Evolutionary conservation across 1,140 invertebrate species (phyloP).

Genomic region (Drosophila mayri): DNA sequence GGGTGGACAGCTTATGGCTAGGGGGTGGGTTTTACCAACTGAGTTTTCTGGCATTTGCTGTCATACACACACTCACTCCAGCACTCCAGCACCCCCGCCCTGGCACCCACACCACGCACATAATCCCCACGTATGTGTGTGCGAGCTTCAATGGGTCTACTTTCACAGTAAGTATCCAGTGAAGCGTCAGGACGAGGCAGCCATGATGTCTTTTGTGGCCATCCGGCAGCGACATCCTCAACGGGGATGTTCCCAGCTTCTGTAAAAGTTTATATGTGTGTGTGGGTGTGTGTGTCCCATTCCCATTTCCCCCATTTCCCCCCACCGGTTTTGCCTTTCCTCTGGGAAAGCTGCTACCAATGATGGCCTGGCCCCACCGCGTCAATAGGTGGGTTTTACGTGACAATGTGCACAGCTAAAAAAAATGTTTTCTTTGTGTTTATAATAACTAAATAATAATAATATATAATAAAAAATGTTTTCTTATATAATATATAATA

Average conservation of each 20-base stretch:
- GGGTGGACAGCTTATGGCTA: conserved; percentile 34
- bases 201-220: conserved; percentile 81
- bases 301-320: not conserved
- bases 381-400: conserved; percentile 48
- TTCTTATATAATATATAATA: not conserved
- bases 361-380: conserved; percentile 38
- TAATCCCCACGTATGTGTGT: conserved; percentile 35
- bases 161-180: conserved; percentile 79
- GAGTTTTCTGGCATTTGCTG: conserved; percentile 78
- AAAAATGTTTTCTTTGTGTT: not conserved
- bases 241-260: conserved; percentile 55
- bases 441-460: not conserved
- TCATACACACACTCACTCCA: conserved; percentile 58
- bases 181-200: conserved; percentile 79
- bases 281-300: conserved; percentile 22
- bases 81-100: not conserved
- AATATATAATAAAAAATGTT: too few relatives aligned
- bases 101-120: conserved; percentile 31
- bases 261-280: conserved; percentile 11
- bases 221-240: conserved; percentile 65
- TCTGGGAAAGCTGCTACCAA: conserved; percentile 38
- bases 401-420: conserved; percentile 19
- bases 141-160: conserved; percentile 74
- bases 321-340: not conserved
- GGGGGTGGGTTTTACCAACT: conserved; percentile 63